A percentile compares a stretch with the other conserved stretches of the same genome.
Evolutionary conservation across 2,113 vertebrate species (phyloP).

Genomic region (Plecotus auritus): DNA sequence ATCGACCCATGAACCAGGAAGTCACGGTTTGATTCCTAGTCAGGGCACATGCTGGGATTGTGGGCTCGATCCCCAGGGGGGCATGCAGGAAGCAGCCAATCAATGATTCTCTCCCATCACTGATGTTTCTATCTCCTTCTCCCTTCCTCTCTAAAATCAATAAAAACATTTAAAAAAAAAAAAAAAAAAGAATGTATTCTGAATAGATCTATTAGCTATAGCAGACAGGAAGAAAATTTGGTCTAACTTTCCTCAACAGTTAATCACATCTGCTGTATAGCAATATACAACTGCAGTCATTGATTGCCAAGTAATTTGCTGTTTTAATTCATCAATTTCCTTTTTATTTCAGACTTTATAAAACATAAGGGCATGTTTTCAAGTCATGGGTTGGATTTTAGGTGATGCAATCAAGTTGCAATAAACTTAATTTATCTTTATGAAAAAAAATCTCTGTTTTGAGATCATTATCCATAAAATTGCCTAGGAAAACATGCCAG

Average conservation of each 20-base stretch:
- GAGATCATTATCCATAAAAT: conserved; percentile 39
- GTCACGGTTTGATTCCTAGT: no score
- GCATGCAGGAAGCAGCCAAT: no score
- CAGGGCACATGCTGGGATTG: no score
- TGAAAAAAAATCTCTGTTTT: conserved; percentile 63
- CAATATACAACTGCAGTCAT: not conserved
- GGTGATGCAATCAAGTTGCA: conserved; percentile 59
- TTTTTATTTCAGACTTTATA: conserved; percentile 60
- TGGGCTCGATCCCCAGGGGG: no score
- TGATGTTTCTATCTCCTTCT: no score
- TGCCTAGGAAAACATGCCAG: not conserved
- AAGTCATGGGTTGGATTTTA: conserved; percentile 56
- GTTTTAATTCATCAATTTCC: conserved; percentile 53
- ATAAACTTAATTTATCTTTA: conserved; percentile 60
- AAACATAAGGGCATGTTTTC: conserved; percentile 54
- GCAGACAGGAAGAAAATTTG: not conserved
- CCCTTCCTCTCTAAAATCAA: no score
- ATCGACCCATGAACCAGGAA: no score
- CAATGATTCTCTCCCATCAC: no score
- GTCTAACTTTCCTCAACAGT: conserved; percentile 11
- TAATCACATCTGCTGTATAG: conserved; percentile 40
- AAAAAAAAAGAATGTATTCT: not conserved
- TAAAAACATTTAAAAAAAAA: no score
- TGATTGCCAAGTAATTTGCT: conserved; percentile 56
- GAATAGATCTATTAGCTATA: not conserved